Conservation (phyloP, 2,888 invertebrate genomes). For the Congeria kusceri region DNA sequence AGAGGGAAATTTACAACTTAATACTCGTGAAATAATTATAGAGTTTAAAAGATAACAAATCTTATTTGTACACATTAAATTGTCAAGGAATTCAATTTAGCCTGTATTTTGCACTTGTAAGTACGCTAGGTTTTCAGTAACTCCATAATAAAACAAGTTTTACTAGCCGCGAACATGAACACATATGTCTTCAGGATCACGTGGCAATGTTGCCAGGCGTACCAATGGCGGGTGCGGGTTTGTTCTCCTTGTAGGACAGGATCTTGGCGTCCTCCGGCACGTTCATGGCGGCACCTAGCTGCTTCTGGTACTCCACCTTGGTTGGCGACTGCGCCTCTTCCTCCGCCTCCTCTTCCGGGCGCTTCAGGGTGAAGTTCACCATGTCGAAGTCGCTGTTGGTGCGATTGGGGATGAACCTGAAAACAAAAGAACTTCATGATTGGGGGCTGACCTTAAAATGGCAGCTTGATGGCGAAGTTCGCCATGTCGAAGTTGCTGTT, state of each 20-base stretch:
- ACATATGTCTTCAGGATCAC: too few species aligned
- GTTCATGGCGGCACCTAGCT: slow-evolving; percentile 74
- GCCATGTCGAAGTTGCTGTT: too few species aligned
- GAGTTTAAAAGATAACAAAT: too few species aligned
- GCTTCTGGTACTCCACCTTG: slow-evolving; percentile 72
- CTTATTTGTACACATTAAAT: too few species aligned
- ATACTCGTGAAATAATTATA: too few species aligned
- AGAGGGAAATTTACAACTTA: too few species aligned
- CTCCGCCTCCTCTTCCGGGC: slow-evolving; percentile 61
- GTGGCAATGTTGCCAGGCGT: not conserved
- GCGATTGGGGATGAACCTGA: slow-evolving; percentile 95
- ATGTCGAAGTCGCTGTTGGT: slow-evolving; percentile 95
- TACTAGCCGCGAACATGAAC: too few species aligned
- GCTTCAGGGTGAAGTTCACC: slow-evolving; percentile 89
- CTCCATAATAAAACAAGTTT: too few species aligned
- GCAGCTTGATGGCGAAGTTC: too few species aligned
- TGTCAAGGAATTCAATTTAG: too few species aligned
- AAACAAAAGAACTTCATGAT: not conserved
- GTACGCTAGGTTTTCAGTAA: too few species aligned
- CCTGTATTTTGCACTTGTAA: too few species aligned
- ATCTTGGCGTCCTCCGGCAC: slow-evolving; percentile 88
- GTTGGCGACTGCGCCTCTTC: slow-evolving; percentile 65
- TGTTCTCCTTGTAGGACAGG: slow-evolving; percentile 94
- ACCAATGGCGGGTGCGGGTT: slow-evolving; percentile 93
- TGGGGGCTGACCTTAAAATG: slow-evolving; percentile 87